A percentile compares a stretch with the other conserved stretches of the same genome.
Evolutionary conservation across 2,888 invertebrate species (phyloP).

Genomic region (Acrobasis repandana): DNA sequence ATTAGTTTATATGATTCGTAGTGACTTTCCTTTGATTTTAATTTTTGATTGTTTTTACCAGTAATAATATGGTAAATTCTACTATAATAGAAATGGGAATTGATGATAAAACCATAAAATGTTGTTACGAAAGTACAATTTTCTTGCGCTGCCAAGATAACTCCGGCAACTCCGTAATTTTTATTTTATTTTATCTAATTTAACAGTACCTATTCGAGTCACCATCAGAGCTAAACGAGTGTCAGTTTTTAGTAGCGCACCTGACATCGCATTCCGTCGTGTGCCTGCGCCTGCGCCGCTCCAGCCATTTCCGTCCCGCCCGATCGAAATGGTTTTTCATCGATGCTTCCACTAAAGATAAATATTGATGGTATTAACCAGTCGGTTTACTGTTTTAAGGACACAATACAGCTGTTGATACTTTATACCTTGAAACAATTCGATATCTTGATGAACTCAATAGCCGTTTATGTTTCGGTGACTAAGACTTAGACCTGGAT

Average conservation of each 20-base stretch:
- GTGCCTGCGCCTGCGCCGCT: constrained; percentile 40
- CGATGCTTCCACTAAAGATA: constrained; percentile 47
- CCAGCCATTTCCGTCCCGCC: constrained; percentile 56
- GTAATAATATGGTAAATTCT: no score
- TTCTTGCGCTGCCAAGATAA: no score
- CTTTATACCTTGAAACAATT: background rate
- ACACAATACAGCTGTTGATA: background rate
- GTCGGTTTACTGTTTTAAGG: constrained; percentile 28
- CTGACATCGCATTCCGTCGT: constrained; percentile 56
- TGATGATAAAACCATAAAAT: no score
- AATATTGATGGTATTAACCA: constrained; percentile 54
- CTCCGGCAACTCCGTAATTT: no score
- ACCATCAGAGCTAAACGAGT: constrained; percentile 1
- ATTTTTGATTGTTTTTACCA: no score
- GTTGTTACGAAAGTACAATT: no score
- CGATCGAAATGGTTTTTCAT: constrained; percentile 36
- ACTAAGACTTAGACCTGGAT: no score
- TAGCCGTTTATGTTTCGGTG: no score
- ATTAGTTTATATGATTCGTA: no score
- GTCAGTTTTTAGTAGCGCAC: constrained; percentile 16
- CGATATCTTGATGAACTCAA: no score
- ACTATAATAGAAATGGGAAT: no score
- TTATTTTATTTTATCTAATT: background rate
- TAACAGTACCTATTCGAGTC: constrained; percentile 6
- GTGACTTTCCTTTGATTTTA: no score